Conservation (phyloP, 2,797 vertebrate species). For the Mycteria americana region DNA sequence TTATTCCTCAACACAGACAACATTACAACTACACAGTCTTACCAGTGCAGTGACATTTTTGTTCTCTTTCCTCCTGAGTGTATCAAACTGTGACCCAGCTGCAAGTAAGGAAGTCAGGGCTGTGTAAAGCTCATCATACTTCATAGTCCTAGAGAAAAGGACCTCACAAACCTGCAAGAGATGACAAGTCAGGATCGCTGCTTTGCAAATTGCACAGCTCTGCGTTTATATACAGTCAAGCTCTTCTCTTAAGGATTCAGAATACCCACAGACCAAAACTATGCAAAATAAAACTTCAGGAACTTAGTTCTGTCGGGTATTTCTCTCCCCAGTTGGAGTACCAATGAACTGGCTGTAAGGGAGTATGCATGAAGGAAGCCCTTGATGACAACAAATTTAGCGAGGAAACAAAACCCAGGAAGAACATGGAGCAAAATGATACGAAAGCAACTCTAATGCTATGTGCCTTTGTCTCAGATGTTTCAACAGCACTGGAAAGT, state of each 20-base stretch:
- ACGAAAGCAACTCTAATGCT: background rate
- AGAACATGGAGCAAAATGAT: background rate
- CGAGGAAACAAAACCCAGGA: background rate
- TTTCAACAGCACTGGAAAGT: background rate
- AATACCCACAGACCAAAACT: background rate
- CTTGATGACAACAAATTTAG: background rate
- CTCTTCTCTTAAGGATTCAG: background rate
- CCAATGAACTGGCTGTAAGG: background rate
- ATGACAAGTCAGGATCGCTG: background rate
- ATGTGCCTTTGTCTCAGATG: fast-evolving
- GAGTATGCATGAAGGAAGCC: background rate
- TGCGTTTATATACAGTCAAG: background rate
- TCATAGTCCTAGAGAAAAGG: conserved; percentile 85
- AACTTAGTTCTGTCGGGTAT: background rate
- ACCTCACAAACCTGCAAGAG: conserved; percentile 87
- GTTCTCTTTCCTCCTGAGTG: conserved; percentile 88
- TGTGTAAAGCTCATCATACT: conserved; percentile 90
- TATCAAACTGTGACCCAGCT: conserved; percentile 94
- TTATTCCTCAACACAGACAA: background rate
- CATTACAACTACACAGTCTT: conserved; percentile 40
- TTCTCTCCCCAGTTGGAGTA: background rate
- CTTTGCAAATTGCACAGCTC: background rate
- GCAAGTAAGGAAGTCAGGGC: conserved; percentile 88
- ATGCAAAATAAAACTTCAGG: background rate
- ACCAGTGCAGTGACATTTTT: conserved; percentile 91